phyloP scores from a whole-genome alignment of 1,140 invertebrate species.

The Drosophila teissieri region DNA sequence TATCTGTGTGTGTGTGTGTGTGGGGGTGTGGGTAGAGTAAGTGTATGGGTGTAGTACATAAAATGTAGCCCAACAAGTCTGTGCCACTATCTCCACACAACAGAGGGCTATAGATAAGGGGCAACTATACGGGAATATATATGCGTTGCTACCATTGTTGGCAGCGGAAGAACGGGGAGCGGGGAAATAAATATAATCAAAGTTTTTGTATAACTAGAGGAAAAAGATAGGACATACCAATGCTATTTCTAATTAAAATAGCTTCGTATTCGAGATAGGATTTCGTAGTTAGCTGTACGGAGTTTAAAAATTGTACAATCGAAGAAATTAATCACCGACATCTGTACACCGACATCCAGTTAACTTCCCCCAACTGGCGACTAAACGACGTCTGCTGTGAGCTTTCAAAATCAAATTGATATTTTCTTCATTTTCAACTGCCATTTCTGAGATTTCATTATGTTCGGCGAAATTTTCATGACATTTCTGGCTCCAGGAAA shows the following conservation, averaged over 20 bases:
- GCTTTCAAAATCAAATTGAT: conserved; percentile 3
- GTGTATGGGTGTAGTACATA: conserved; percentile 32
- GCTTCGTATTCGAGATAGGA: too few relatives aligned
- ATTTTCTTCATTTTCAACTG: conserved; percentile 10
- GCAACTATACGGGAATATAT: background rate
- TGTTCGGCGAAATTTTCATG: conserved; percentile 28
- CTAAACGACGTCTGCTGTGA: too few relatives aligned
- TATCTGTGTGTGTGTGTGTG: background rate
- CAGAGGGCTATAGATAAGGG: conserved; percentile 37
- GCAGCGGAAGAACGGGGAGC: conserved; percentile 6
- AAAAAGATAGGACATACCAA: background rate
- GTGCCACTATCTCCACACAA: conserved; percentile 46
- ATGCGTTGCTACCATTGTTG: conserved; percentile 1
- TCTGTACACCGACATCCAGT: too few relatives aligned
- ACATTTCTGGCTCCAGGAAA: conserved; percentile 39
- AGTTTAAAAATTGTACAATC: background rate
- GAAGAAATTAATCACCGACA: too few relatives aligned
- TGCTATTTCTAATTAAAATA: background rate
- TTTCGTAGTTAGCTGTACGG: background rate
- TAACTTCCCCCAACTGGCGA: background rate
- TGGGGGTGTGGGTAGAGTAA: conserved; percentile 13
- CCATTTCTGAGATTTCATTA: conserved; percentile 44
- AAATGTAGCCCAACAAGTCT: conserved; percentile 50
- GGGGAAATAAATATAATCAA: conserved; percentile 32
- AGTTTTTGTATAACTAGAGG: conserved; percentile 9